Evolutionary conservation across 2,888 invertebrate species (phyloP), one percentile per base, ranked within the genome.

Genomic region (Apodemia hepburni): DNA sequence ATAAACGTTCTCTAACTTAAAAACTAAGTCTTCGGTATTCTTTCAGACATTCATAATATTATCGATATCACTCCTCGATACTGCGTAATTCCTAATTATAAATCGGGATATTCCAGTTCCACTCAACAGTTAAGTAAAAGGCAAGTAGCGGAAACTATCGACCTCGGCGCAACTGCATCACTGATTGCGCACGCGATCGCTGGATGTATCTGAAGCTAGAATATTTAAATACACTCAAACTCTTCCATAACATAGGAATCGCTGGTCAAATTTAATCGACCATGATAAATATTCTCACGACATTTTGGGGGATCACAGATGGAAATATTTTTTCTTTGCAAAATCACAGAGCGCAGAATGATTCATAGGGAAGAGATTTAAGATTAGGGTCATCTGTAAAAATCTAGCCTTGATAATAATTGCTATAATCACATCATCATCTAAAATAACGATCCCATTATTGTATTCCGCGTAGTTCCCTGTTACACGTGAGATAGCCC

Each of bases 151-250:
- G 45, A 45, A 45, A 45, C 45, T 45, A 45, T 45, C 45, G 45
- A 45, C 45, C 45, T 45, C 45, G 45, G n/a, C n/a, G n/a, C 15
- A 45, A 45, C 12, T 45, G 45, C 45, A 45, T 45, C 45, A 45
- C 45, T 45, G 45, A n/a, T 45, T n/a, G 45, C 45, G 45, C 45
- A 45, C 45, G 45, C n/a, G 45, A n/a, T 15, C 45, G n/a, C 45
- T 42, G 15, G 0, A 15, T 38, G 2, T 38, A 38, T 42, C 15
- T 42, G 15, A 42, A 42, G 12, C 15, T 42, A 5, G 35, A 3
- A 42, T 42, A 15, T 38, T 3, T 5, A 42, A 42, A 15, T 15
- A 42, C 42, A 15, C 15, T 42, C 5, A 15, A 42, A 42, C 15
- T 42, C 15, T 42, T 42, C 42, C 42, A 3, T 42, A 15, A 15